A percentile compares a stretch with the other conserved stretches of the same genome.
These are phyloP conservation scores for Echinarachnius parma DNA, from an alignment of 53 echinoderm and acorn worm genomes.

Conservation along the genomic window DNA sequence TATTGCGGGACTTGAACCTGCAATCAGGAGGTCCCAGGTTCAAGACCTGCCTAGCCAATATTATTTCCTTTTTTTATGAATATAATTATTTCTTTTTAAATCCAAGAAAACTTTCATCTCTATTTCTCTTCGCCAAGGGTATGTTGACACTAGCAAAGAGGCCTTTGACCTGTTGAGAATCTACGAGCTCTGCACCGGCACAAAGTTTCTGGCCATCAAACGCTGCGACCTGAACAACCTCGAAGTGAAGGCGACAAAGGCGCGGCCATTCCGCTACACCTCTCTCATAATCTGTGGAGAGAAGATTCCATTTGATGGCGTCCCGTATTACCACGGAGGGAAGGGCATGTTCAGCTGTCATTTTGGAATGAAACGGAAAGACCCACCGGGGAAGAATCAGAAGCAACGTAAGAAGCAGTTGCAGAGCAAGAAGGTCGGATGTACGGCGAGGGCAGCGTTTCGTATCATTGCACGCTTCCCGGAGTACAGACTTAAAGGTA, in stretches of 20 bases:
- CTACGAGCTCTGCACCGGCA: conserved; percentile 18
- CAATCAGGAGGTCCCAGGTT: no score
- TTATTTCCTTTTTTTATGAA: no score
- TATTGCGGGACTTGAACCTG: no score
- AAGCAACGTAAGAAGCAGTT: conserved; percentile 1
- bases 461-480: conserved; percentile 31
- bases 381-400: conserved; percentile 16
- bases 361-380: conserved; percentile 10
- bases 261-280: conserved; percentile 33
- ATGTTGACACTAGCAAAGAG: conserved; percentile 19
- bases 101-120: no score
- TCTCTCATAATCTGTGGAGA: conserved; percentile 9
- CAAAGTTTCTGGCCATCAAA: conserved; percentile 10
- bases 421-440: conserved; percentile 45
- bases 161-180: conserved; percentile 5
- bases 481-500: conserved; percentile 16
- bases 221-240: conserved; percentile 2
- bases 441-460: conserved; percentile 20
- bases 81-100: no score
- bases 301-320: conserved; percentile 27
- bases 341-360: conserved; percentile 20
- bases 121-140: conserved; percentile 8
- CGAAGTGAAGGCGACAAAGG: conserved; percentile 17
- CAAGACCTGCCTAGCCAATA: no score
- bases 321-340: conserved; percentile 32